Base-by-base conservation (phyloP, 2,797 vertebrate species). In the Odontamblyopus lacepedii region DNA sequence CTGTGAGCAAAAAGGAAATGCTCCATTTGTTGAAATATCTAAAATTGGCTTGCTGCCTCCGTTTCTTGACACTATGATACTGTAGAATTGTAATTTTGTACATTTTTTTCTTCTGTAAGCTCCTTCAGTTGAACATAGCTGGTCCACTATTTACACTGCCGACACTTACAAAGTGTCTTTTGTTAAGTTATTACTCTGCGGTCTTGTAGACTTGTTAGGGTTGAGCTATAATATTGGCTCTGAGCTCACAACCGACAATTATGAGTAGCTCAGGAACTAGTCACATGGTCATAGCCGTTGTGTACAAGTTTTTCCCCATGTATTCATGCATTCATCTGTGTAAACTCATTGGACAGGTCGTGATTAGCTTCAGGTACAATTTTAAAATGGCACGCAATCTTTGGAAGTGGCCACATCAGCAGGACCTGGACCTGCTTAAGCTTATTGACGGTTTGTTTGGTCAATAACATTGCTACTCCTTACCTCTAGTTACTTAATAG, bases 91-190 rank as follows among this genome's bases (percentile, higher is more conserved):
- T 50, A 44, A 68, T 72, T 71, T 38, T 74, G n/a, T 51, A 63
- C 56, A 61, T 59, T 79, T 76, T 9, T 75, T 5, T 48, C 77
- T 63, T 23, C 44, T 27, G 16, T 48, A 27, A 65, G 44, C 29
- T 73, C 44, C 16, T 63, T 77, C 55, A 77, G 44, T 63, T 51
- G 13, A 75, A 61, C 16, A 48, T 57, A 30, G 50, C 51, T 50
- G 29, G 63, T 29, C 3, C 1, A 74, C 63, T 73, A 30, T 76
- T 76, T 63, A 32, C 44, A 44, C 23, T 48, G 48, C 57, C 19
- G 23, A 7, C 48, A 53, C 59, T 35, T 70, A 85, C 81, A 88
- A 83, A 81, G 84, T 82, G 59, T 82, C 32, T 83, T 80, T 86
- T 85, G 73, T 88, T 12, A 23, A 59, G 44, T 71, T 75, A 70